phyloP scores from a whole-genome alignment of 2,797 vertebrate genomes.

The Alca torda region DNA sequence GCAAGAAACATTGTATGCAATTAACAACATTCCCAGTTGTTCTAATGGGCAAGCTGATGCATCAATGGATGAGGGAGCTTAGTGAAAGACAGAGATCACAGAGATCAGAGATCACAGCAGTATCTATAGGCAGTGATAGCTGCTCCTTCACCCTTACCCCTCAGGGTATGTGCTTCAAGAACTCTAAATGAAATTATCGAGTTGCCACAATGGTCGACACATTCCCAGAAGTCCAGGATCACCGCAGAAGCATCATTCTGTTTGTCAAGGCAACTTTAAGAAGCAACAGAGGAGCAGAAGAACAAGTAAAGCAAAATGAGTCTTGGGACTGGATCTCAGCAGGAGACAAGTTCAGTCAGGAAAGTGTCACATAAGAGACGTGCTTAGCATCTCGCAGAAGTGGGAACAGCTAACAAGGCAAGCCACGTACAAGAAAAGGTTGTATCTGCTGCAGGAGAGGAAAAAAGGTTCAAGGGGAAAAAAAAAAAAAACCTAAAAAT shows the following conservation, averaged over 20 bases:
- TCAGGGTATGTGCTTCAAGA: not conserved
- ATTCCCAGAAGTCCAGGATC: not conserved
- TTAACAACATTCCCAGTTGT: not conserved
- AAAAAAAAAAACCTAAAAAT: not conserved
- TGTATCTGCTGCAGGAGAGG: not conserved
- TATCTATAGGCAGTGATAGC: not conserved
- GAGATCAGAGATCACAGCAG: not conserved
- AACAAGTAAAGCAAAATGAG: not conserved
- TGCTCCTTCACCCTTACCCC: not conserved
- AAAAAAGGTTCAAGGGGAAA: rapidly evolving
- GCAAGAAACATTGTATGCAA: not conserved
- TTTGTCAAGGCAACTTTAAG: not conserved
- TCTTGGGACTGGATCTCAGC: not conserved
- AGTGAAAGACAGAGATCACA: too few species aligned
- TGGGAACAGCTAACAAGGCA: not conserved
- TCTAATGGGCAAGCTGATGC: not conserved
- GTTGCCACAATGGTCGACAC: not conserved
- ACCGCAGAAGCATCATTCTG: not conserved
- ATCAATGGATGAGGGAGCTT: not conserved
- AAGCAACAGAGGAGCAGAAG: not conserved
- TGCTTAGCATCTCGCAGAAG: not conserved
- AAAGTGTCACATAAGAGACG: not conserved
- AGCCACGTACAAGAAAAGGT: not conserved
- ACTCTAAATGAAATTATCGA: not conserved
- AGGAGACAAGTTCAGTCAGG: not conserved